These are phyloP conservation scores for Zapus hudsonius DNA, from an alignment of 2,113 vertebrate species.

Conservation along the genomic window DNA sequence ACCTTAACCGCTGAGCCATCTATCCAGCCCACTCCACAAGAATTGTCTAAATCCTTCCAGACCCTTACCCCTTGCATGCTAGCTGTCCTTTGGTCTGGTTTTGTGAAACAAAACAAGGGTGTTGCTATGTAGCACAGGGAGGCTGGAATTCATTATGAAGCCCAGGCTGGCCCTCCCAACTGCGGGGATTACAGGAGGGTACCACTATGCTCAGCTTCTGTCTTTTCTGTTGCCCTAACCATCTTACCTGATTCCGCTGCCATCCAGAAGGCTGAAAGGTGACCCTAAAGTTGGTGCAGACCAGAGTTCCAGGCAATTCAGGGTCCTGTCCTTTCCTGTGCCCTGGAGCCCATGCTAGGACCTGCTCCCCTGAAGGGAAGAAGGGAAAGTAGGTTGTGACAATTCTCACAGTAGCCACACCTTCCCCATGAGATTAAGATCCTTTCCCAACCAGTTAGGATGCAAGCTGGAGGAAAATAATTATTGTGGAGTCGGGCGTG, in stretches of 20 bases:
- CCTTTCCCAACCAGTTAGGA: neutral
- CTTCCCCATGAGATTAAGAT: conserved; percentile 13
- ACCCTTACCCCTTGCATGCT: neutral
- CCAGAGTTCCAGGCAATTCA: conserved; percentile 88
- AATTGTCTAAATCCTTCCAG: conserved; percentile 3
- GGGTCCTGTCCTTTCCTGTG: conserved; percentile 74
- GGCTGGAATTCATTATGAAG: neutral
- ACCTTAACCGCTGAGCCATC: no score
- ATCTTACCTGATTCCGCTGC: conserved; percentile 82
- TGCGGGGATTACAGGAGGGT: no score
- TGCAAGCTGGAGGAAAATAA: neutral
- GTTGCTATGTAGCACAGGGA: neutral
- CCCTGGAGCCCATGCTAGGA: conserved; percentile 77
- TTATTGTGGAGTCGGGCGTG: no score
- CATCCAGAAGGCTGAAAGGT: conserved; percentile 87
- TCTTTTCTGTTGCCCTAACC: neutral
- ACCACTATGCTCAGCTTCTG: neutral
- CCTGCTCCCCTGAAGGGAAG: conserved; percentile 76
- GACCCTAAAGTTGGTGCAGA: conserved; percentile 93
- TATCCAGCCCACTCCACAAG: neutral
- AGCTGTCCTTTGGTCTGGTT: neutral
- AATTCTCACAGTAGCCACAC: neutral
- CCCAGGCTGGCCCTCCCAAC: neutral
- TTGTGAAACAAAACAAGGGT: neutral
- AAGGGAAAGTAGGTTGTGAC: neutral